Evolutionary conservation across 2,797 vertebrate species (phyloP).

Genomic region (Okamejei kenojei): DNA sequence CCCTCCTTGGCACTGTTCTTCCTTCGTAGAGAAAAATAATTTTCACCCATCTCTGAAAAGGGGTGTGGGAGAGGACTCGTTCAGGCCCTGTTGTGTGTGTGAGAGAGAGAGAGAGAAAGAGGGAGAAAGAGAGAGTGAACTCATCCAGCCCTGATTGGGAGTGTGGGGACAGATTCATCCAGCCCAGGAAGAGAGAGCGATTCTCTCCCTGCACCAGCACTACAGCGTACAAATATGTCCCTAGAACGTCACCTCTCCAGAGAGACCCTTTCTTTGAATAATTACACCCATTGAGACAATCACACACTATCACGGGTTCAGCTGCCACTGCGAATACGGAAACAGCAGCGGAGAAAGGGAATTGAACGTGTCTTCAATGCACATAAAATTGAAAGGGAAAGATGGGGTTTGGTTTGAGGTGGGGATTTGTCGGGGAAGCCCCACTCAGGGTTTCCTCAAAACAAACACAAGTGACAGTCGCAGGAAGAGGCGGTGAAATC

Average conservation of each 20-base stretch:
- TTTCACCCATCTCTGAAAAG: no score
- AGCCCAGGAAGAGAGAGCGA: background rate
- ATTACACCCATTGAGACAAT: no score
- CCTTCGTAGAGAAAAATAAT: no score
- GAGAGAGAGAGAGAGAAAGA: no score
- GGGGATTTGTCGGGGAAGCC: background rate
- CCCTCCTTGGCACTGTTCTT: no score
- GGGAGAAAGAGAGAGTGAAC: background rate
- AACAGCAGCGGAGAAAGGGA: background rate
- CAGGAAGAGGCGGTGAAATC: background rate
- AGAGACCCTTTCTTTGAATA: background rate
- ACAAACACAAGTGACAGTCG: background rate
- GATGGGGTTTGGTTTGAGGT: background rate
- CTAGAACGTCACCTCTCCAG: background rate
- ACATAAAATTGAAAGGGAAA: constrained; percentile 1
- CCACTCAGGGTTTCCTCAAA: background rate
- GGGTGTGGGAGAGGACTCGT: no score
- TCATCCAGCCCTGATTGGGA: no score
- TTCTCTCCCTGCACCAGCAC: background rate
- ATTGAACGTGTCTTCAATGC: background rate
- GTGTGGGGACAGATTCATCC: no score
- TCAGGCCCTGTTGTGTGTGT: no score
- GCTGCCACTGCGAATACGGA: background rate
- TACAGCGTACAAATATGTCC: background rate
- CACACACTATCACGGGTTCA: no score